Evolutionary conservation across 2,888 invertebrate species (phyloP).

Genomic region (Crioceris asparagi): DNA sequence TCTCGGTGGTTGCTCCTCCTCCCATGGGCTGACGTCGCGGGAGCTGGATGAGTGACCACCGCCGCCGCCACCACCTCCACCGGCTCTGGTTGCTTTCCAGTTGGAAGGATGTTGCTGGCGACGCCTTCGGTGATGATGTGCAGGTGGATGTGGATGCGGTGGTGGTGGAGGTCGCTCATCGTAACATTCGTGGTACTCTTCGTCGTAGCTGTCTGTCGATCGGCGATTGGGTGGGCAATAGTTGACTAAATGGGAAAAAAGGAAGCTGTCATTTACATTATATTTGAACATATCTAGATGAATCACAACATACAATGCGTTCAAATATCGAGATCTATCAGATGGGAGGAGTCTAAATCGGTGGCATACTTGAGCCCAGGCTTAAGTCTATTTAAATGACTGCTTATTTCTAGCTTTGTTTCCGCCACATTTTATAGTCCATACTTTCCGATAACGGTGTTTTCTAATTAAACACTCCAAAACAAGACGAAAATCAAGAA

Average conservation of each 20-base stretch:
- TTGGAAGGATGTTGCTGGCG: slow-evolving; percentile 18
- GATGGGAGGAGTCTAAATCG: no score
- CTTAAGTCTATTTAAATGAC: no score
- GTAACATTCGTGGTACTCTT: slow-evolving; percentile 36
- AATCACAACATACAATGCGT: no score
- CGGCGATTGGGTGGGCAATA: slow-evolving; percentile 32
- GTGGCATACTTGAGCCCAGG: no score
- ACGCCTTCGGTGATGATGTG: slow-evolving; percentile 1
- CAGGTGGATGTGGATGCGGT: slow-evolving; percentile 9
- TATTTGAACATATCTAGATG: no score
- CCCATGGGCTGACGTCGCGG: slow-evolving; percentile 72
- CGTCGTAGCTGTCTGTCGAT: slow-evolving; percentile 38
- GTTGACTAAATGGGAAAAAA: slow-evolving; percentile 22
- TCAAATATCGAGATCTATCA: no score
- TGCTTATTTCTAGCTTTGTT: no score
- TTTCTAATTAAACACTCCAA: no score
- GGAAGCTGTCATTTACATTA: no score
- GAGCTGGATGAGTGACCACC: slow-evolving; percentile 53
- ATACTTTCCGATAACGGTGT: no score
- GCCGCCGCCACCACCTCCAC: slow-evolving; percentile 22
- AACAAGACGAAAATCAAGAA: no score
- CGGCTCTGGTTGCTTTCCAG: slow-evolving; percentile 23
- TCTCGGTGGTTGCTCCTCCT: slow-evolving; percentile 48
- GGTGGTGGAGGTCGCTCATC: slow-evolving; percentile 26
- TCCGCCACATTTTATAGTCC: no score